These are phyloP conservation scores for Eupithecia subfuscata DNA, from an alignment of 2,888 invertebrate species.

Conservation along the genomic window DNA sequence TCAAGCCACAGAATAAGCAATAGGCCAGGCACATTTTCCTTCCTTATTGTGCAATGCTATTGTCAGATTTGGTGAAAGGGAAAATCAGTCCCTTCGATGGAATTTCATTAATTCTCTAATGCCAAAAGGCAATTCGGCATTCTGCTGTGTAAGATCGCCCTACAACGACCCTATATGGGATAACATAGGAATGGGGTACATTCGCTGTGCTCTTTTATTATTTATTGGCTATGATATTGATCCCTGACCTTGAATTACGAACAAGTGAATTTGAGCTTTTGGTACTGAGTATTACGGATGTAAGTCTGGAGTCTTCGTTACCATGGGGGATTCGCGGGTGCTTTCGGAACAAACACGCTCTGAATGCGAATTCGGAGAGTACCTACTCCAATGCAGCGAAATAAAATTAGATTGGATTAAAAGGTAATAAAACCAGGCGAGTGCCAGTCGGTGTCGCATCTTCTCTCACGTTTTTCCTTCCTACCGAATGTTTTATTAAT, in stretches of 20 bases:
- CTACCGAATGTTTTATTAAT: too few species aligned
- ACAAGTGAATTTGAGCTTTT: slow-evolving; percentile 8
- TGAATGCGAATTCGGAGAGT: slow-evolving; percentile 2
- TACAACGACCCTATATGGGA: slow-evolving; percentile 6
- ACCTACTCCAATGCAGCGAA: slow-evolving; percentile 6
- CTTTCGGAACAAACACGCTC: slow-evolving; percentile 2
- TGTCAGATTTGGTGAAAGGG: slow-evolving; percentile 5
- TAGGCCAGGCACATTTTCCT: background rate
- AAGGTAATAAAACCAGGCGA: slow-evolving; percentile 1
- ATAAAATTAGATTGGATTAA: slow-evolving; percentile 1
- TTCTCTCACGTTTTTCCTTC: background rate
- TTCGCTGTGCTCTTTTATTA: background rate
- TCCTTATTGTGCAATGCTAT: slow-evolving; percentile 9
- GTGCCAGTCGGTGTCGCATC: background rate
- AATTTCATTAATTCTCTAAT: slow-evolving; percentile 26
- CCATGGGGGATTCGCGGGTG: background rate
- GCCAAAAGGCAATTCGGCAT: slow-evolving; percentile 22
- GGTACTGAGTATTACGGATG: background rate
- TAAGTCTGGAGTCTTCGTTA: background rate
- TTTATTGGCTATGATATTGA: slow-evolving; percentile 5
- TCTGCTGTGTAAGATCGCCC: slow-evolving; percentile 22
- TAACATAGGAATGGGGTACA: slow-evolving; percentile 3
- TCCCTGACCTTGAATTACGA: slow-evolving; percentile 4
- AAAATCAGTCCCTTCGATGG: slow-evolving; percentile 17
- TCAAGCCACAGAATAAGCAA: background rate